Base-by-base conservation (phyloP, 2,113 vertebrate species). In the Anser cygnoides region DNA sequence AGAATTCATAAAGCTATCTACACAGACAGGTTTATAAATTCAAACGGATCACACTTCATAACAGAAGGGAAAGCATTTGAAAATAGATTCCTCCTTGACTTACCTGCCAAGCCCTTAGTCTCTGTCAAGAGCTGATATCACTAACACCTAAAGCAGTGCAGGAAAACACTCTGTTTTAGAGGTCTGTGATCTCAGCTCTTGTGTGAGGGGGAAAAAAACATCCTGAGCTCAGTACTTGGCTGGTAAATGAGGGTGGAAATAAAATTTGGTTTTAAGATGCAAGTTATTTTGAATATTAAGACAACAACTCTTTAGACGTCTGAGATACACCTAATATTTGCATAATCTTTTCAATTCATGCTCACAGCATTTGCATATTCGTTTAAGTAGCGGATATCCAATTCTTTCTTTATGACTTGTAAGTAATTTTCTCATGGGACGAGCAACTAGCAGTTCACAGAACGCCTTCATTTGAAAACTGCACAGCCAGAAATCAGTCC, bases 91-190 rank as follows among this genome's bases (percentile, higher is more conserved):
- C 82, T 87, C 73, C 75, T 83, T 73, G 67, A 84, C 58, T 82
- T 61, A 92, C 66, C 43, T 86, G 80, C 75, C 67, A 95, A 93
- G 74, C 43, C 67, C 37, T 80, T 49, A 63, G 62, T 31, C 46
- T 90, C 80, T 74, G 82, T 89, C 70, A 84, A 90, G 79, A 94
- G 78, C 58, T 94, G 86, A 0, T 78, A 93, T 6, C 79, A 90
- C 57, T 72, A 78, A 94, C 52, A 89, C 29, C 68, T 75, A 88
- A 72, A 89, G 85, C 68, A 68, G 83, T 18, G 90, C 75, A 92
- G 52, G 78, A 74, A 81, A 95, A 84, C 1, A 9, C 85, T 37
- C 61, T 90, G 72, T 1, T 91, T 93, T 81, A 92, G 59, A 58
- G 33, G 25, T 87, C 33, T 90, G 1, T 31, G 46, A 90, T 62